Evolutionary conservation across 2,113 vertebrate genomes (phyloP), one percentile per base, ranked within the genome.

Genomic region (Centropus bengalensis): DNA sequence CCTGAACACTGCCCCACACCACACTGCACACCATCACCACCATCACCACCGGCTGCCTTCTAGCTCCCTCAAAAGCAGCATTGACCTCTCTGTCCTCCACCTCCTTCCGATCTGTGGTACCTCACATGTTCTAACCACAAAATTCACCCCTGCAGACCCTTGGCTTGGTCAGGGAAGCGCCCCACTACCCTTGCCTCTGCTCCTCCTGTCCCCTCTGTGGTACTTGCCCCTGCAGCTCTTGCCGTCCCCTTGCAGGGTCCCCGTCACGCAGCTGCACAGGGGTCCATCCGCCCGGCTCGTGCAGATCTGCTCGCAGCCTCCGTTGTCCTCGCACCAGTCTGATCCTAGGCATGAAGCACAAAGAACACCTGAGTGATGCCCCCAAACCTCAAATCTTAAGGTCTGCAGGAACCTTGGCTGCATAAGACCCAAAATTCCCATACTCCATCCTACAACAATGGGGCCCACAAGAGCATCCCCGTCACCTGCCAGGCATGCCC

Each of bases 251-350:
- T 99, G 99, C 94, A 99, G 97, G 19, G 97, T 98, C 60, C 99
- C 99, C 0, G 99, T 99, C 91, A 99, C 98, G 2, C 99, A 99
- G 98, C 99, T 99, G 96, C 99, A 99, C 76, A 99, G 94, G 0
- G 99, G 98, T 18, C 99, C 99, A 0, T 98, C 97, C 0, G 96
- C 94, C 66, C 91, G 98, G 94, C 99, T 99, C 5, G 98, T 99
- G 96, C 99, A 99, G 93, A 99, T 99, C 98, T 99, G 99, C 91
- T 99, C 99, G 47, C 99, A 99, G 62, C 99, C 99, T 3, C 99
- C 99, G 0, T 99, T 99, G 91, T 98, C 94, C 56, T 98, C 98
- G 13, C 99, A 99, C 99, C 99, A 99, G 96, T 99, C 98, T 1
- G 98, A 97, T 8, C 98, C 99, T 99, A 82, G 13, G 59, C 68